Percentiles rank a stretch among this genome's conserved stretches.
phyloP scores from a whole-genome alignment of 2,888 invertebrate species.

The Polietes domitor region DNA sequence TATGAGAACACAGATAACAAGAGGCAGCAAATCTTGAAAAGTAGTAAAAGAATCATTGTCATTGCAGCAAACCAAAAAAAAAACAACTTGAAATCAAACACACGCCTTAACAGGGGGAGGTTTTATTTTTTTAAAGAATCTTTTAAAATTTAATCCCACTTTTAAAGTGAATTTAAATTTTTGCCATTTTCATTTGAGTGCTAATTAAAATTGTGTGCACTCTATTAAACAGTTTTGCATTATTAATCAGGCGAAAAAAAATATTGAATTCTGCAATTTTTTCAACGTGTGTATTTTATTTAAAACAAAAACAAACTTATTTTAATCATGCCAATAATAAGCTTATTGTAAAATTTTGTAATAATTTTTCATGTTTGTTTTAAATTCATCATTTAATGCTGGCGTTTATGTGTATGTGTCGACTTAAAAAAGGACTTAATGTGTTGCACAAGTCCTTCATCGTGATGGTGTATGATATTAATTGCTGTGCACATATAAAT shows the following conservation, averaged over 20 bases:
- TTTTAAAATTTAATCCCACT: neutral
- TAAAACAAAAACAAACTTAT: neutral
- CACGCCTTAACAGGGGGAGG: no score
- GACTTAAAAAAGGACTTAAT: neutral
- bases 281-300: conserved; percentile 17
- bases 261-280: neutral
- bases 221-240: neutral
- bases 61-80: neutral
- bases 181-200: neutral
- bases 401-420: neutral
- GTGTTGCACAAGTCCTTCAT: neutral
- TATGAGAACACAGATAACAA: conserved; percentile 54
- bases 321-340: conserved; percentile 38
- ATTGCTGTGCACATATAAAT: conserved; percentile 19
- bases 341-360: conserved; percentile 23
- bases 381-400: neutral
- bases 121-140: neutral
- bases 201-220: conserved; percentile 1
- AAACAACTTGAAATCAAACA: neutral
- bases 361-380: neutral
- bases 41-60: neutral
- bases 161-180: neutral
- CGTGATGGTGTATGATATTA: conserved; percentile 10
- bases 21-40: conserved; percentile 28
- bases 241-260: neutral